Percentiles rank a stretch among this genome's conserved stretches.
Evolutionary conservation across 30 jellyfish, hydroid and myxozoan genomes (phyloP).

Genomic region (Haliclystus octoradiatus): DNA sequence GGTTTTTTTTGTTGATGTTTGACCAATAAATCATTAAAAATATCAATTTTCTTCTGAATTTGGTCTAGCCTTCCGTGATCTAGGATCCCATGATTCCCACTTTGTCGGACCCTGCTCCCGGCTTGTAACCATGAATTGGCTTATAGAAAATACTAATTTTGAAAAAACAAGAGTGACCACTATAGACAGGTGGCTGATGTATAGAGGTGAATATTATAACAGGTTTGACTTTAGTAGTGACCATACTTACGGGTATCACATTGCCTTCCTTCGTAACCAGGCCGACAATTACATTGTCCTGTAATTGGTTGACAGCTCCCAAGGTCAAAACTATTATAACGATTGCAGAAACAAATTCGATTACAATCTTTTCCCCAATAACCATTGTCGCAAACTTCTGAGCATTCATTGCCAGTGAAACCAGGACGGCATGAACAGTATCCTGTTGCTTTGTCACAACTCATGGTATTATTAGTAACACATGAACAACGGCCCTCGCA

Average conservation of each 20-base stretch:
- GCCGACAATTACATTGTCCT: not conserved
- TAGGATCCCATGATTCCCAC: no score
- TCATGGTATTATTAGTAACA: constrained; percentile 6
- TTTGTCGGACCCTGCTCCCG: no score
- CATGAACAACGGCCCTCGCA: constrained; percentile 47
- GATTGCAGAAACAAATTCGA: not conserved
- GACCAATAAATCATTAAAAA: no score
- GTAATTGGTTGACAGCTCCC: not conserved
- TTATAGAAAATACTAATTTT: no score
- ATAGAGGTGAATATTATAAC: no score
- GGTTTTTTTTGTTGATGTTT: no score
- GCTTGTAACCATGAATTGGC: no score
- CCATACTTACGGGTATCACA: not conserved
- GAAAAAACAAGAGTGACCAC: no score
- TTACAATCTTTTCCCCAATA: not conserved
- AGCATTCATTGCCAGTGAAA: not conserved
- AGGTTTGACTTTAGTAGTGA: no score
- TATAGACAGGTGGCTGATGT: no score
- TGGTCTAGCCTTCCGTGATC: no score
- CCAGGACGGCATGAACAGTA: not conserved
- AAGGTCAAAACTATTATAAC: not conserved
- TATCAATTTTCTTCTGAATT: no score
- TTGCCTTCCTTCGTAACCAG: not conserved
- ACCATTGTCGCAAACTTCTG: not conserved
- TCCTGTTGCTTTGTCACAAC: not conserved